A percentile compares a stretch with the other conserved stretches of the same genome.
Conservation (phyloP, 1,140 invertebrate species). For the Glossosoma conforme region DNA sequence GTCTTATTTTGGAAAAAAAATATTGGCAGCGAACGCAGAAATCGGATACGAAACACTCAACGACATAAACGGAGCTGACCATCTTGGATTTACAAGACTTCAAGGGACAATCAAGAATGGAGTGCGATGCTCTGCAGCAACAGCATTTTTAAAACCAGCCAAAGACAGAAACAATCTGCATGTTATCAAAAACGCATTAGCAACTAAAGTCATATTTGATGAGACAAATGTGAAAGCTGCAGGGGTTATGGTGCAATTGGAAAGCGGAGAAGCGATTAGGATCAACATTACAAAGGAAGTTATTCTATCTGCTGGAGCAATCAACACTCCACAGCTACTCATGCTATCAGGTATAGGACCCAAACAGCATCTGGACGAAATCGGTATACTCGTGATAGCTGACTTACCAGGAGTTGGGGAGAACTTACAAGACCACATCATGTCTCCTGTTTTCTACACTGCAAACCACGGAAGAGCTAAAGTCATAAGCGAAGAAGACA, state of each 20-base stretch:
- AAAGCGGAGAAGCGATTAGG: constrained; percentile 37
- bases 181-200: constrained; percentile 53
- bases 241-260: constrained; percentile 54
- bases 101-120: constrained; percentile 49
- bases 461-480: not conserved
- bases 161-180: constrained; percentile 61
- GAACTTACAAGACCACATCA: constrained; percentile 60
- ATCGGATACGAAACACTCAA: constrained; percentile 60
- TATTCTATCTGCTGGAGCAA: constrained; percentile 58
- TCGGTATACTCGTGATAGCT: constrained; percentile 50
- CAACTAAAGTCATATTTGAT: constrained; percentile 64
- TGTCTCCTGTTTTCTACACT: constrained; percentile 7
- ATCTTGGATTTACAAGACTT: constrained; percentile 41
- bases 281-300: constrained; percentile 57
- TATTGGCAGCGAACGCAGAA: constrained; percentile 55
- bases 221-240: constrained; percentile 49
- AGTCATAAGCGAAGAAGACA: not conserved
- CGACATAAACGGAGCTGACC: constrained; percentile 50
- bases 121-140: constrained; percentile 38
- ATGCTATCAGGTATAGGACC: constrained; percentile 73
- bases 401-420: constrained; percentile 64
- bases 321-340: constrained; percentile 58
- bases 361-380: constrained; percentile 56
- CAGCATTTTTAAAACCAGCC: constrained; percentile 50
- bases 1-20: constrained; percentile 13